Base-by-base conservation (phyloP, 1,140 invertebrate species). In the Muscidifurax raptorellus region DNA sequence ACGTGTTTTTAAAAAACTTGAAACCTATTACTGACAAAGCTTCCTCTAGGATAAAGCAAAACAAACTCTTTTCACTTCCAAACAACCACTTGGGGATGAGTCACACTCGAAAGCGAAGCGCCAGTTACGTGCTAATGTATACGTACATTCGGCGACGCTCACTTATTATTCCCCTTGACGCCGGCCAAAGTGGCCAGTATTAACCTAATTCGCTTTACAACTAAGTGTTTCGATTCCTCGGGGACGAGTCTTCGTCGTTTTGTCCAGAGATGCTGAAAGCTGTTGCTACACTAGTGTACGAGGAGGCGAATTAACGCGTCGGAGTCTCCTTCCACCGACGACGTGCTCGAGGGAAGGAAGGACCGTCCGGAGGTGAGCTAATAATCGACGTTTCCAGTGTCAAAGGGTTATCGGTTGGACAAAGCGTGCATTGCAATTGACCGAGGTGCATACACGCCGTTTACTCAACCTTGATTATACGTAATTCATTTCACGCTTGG, bases 131-230 rank as follows among this genome's bases (percentile, higher is more conserved):
- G 36, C 36, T 40, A 40, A 69, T 69, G 27, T 27, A 28, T 30
- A 32, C 15, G 28, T 71, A 30, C 4, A 72, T 72, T 32, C 6
- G 10, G 25, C 6, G 25, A 69, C 27, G 6, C 3, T 72, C 18
- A 32, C 36, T 28, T 25, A n/a, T 76, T 76, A 52, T 52, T 44
- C 74, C 22, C n/a, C 52, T 12, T 76, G 72, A 75, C n/a, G 72
- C 4, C 5, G 7, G 7, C 2, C 22, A 75, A 75, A 75, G 40
- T 75, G 72, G 40, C 40, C 4, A 3, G 74, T 52, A 52, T 76
- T 76, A 76, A 52, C 44, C 74, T 76, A 25, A 52, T 76, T 76
- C 40, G 28, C 32, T 72, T 72, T 72, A 72, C 12, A 18, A 22
- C 30, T 2, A 18, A 30, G 71, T 0, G 9, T 32, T 1, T 72